Evolutionary conservation across 1,140 invertebrate species (phyloP).

Genomic region (Apis dorsata): DNA sequence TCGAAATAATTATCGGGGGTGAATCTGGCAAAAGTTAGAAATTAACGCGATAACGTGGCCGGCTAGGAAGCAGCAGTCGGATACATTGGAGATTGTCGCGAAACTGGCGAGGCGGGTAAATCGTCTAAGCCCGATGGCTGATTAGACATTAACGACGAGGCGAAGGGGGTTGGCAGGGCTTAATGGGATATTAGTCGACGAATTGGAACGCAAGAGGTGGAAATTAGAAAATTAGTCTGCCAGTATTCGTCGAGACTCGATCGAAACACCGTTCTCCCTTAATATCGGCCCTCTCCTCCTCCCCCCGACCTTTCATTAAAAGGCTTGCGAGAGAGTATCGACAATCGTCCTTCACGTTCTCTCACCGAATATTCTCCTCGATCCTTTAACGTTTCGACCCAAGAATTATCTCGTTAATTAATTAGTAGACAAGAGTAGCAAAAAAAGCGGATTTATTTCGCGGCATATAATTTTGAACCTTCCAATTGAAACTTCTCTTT

Average conservation of each 20-base stretch:
- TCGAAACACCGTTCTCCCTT: not conserved
- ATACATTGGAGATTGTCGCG: conserved; percentile 27
- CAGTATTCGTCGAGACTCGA: conserved; percentile 32
- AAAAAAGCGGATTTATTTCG: no score
- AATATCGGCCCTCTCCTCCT: not conserved
- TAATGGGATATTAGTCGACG: conserved; percentile 74
- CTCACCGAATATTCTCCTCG: not conserved
- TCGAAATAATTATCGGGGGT: not conserved
- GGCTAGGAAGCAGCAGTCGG: not conserved
- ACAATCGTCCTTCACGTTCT: not conserved
- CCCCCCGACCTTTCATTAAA: not conserved
- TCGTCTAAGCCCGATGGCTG: conserved; percentile 61
- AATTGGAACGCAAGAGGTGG: conserved; percentile 68
- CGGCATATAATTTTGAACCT: not conserved
- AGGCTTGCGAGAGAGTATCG: not conserved
- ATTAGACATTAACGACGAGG: conserved; percentile 73
- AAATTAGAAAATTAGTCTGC: conserved; percentile 75
- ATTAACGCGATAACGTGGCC: conserved; percentile 1
- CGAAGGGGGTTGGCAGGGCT: conserved; percentile 65
- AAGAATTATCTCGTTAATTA: not conserved
- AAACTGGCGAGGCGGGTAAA: conserved; percentile 27
- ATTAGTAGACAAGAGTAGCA: no score
- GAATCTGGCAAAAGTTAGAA: not conserved
- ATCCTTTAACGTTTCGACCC: not conserved
- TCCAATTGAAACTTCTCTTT: not conserved